Evolutionary conservation across 2,797 vertebrate species (phyloP), one percentile per base, ranked within the genome.

Genomic region (Megalops cyprinoides): DNA sequence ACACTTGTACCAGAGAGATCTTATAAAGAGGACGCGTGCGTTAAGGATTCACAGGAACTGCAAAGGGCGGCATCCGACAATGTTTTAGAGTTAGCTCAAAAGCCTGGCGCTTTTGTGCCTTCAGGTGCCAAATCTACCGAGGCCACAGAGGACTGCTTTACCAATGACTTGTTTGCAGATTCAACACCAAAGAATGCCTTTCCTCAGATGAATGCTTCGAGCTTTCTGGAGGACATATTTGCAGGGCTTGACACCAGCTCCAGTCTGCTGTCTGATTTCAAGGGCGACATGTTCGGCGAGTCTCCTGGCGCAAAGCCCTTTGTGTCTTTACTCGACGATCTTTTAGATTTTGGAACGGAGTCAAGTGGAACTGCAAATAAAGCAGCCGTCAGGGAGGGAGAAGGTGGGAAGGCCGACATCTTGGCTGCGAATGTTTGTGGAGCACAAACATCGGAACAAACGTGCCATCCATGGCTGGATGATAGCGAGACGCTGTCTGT

Each of bases 211-310:
- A 86, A 86, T 85, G 51, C 91, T 5, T 90, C 92, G 0, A 90
- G 89, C 88, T 94, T 95, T 86, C 90, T 95, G 0, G 92, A 94
- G 81, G 94, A 95, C 82, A 88, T 94, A 78, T 94, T 94, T 31
- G 88, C 93, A 25, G 91, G 89, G 78, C 88, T 94, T 48, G 92
- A 90, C 20, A 84, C 90, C 82, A 81, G 87, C 86, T 89, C 91
- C 49, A 62, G 81, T 78, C 83, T 92, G 82, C 83, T 92, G 14
- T 91, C 89, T 31, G 90, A 90, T 82, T 87, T 93, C 73, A 86
- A 83, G 82, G 87, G 87, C 14, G 86, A 91, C 85, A 77, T 86
- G 65, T 88, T 90, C 75, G 77, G 86, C 67, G 83, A 78, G 31
- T 76, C 88, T 15, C 82, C 28, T 0, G 77, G 31, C 44, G 84